These are phyloP conservation scores for Drosophila subpulchrella DNA, from an alignment of 1,140 invertebrate genomes.

Conservation along the genomic window DNA sequence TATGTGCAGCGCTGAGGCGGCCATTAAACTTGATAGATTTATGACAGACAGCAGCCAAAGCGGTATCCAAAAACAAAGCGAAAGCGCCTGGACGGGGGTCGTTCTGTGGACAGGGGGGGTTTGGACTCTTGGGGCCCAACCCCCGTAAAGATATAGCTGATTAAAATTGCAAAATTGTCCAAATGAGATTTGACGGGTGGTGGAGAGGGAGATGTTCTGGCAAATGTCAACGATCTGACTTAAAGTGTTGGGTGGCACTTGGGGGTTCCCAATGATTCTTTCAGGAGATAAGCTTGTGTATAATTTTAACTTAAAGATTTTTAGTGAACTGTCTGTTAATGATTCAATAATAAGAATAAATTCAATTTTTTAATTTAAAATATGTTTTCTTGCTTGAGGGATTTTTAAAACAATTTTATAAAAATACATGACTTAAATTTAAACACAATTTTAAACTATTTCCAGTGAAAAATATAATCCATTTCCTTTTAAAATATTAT, in stretches of 20 bases:
- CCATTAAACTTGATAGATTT: slow-evolving; percentile 85
- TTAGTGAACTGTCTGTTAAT: too few relatives aligned
- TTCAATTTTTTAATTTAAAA: too few relatives aligned
- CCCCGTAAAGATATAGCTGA: slow-evolving; percentile 67
- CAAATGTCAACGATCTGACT: slow-evolving; percentile 20
- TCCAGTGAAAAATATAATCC: too few relatives aligned
- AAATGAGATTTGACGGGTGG: slow-evolving; percentile 59
- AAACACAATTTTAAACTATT: too few relatives aligned
- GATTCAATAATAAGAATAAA: too few relatives aligned
- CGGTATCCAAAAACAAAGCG: slow-evolving; percentile 45
- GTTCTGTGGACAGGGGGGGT: background rate
- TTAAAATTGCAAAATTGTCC: slow-evolving; percentile 77
- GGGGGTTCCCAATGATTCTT: background rate
- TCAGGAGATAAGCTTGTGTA: background rate
- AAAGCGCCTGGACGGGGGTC: background rate
- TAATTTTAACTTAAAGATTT: background rate
- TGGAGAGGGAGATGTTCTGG: background rate
- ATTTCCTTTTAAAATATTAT: too few relatives aligned
- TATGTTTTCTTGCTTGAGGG: too few relatives aligned
- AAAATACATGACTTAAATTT: too few relatives aligned
- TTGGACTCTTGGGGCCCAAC: slow-evolving; percentile 11
- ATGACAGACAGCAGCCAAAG: slow-evolving; percentile 65
- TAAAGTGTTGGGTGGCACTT: background rate
- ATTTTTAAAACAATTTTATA: too few relatives aligned
- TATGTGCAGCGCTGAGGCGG: slow-evolving; percentile 82